phyloP scores from a whole-genome alignment of 2,797 vertebrate species.

The Pipistrellus pygmaeus region DNA sequence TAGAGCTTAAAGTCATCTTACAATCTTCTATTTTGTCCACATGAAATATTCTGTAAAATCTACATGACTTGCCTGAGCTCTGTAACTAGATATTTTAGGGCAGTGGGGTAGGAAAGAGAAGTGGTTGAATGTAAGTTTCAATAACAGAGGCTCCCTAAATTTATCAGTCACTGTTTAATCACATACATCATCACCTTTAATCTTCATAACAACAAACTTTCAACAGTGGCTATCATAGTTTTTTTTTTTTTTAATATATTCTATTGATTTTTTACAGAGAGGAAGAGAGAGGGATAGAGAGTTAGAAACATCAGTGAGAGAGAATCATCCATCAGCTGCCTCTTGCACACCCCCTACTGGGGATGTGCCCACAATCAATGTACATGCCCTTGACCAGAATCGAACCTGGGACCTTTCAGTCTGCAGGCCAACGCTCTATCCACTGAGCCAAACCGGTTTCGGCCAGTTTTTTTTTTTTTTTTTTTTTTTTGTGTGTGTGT shows the following conservation, averaged over 20 bases:
- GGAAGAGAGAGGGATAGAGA: too few relatives aligned
- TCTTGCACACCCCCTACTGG: too few relatives aligned
- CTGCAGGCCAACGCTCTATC: too few relatives aligned
- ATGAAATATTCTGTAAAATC: conserved; percentile 17
- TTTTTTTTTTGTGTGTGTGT: background rate
- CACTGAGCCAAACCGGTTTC: too few relatives aligned
- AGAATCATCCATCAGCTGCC: too few relatives aligned
- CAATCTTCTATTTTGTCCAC: background rate
- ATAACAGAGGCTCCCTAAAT: background rate
- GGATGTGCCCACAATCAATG: too few relatives aligned
- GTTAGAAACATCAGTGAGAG: too few relatives aligned
- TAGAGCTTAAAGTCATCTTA: background rate
- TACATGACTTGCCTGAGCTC: background rate
- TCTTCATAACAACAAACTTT: background rate
- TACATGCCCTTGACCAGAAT: too few relatives aligned
- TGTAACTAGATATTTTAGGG: background rate
- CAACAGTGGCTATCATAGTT: background rate
- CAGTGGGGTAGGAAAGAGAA: background rate
- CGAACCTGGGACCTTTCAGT: too few relatives aligned
- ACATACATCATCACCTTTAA: background rate
- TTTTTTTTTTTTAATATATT: background rate
- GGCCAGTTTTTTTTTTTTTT: background rate
- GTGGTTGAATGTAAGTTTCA: background rate
- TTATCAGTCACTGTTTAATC: background rate
- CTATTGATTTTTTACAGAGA: too few relatives aligned